Evolutionary conservation across 2,888 invertebrate species (phyloP).

Genomic region (Amphiduros pacificus): DNA sequence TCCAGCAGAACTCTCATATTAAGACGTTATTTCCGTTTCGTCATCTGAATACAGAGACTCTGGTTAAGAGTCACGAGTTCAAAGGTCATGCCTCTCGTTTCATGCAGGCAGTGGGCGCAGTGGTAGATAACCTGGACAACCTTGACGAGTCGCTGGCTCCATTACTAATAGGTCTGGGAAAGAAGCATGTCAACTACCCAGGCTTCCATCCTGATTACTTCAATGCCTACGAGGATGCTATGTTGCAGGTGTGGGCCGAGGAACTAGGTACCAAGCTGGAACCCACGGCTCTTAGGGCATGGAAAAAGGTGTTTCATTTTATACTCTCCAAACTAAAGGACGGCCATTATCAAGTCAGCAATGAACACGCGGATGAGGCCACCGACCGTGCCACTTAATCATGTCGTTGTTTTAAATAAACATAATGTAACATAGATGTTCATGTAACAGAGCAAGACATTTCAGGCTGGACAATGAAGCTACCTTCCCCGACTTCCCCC

Average conservation of each 20-base stretch:
- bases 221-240: conserved; percentile 39
- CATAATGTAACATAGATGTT: too few species aligned
- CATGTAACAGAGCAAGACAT: too few species aligned
- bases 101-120: conserved; percentile 48
- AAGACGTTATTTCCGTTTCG: conserved; percentile 43
- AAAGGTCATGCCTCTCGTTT: conserved; percentile 46
- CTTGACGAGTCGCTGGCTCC: conserved; percentile 35
- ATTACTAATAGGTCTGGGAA: conserved; percentile 38
- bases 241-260: conserved; percentile 35
- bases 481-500: too few species aligned
- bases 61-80: conserved; percentile 34
- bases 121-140: conserved; percentile 42
- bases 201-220: conserved; percentile 45
- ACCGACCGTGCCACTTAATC: too few species aligned
- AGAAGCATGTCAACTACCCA: conserved; percentile 29
- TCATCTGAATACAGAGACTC: conserved; percentile 35
- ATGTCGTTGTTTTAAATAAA: too few species aligned
- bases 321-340: conserved; percentile 40
- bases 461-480: too few species aligned
- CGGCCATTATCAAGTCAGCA: conserved; percentile 31
- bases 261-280: conserved; percentile 37
- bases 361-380: too few species aligned
- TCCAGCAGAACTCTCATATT: conserved; percentile 36
- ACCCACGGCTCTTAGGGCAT: conserved; percentile 26
- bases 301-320: conserved; percentile 37